Base-by-base conservation (phyloP, 2,797 vertebrate species). In the Mycteria americana region DNA sequence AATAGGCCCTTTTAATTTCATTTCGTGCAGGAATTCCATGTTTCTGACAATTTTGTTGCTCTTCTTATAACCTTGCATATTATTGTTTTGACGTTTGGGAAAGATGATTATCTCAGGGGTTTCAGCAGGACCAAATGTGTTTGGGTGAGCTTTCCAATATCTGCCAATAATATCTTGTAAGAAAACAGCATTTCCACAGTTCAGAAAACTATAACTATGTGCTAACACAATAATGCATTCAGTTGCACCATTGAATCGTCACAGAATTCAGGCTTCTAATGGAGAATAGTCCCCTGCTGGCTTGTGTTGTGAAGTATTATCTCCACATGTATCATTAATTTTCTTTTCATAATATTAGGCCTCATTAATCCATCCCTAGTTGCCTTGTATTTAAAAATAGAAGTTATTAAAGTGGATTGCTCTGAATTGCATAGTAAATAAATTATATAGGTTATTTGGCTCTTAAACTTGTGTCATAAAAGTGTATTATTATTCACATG, bases 241-340 rank as follows among this genome's bases (percentile, higher is more conserved):
- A 85, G 35, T 94, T 94, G 76, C 25, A 90, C n/a, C 86, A 77
- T 35, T 74, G 94, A 94, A 90, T 43, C 59, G 95, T 89, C 63
- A 91, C 65, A 97, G 92, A 97, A 97, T 45, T 64, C 45, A 31
- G 84, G 57, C 18, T 95, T 94, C 62, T 97, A 93, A 92, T 74
- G 51, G 77, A 95, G 88, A 85, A 87, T 83, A 96, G 81, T 92
- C 27, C 76, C 93, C 51, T 88, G 77, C 81, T 95, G 87, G 87
- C 27, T 89, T 95, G n/a, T 91, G 46, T 91, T 97, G 93, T 96
- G 87, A 96, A 95, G 72, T 96, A 69, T 96, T 93, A 89, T 95
- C 92, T 98, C 77, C 56, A 92, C 67, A 81, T 78, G 91, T 96
- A 92, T 95, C 88, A 94, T 97, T 97, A 97, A 94, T 97, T 97